A percentile compares a stretch with the other conserved stretches of the same genome.
Conservation (phyloP, 2,797 vertebrate genomes). For the Trichosurus vulpecula region DNA sequence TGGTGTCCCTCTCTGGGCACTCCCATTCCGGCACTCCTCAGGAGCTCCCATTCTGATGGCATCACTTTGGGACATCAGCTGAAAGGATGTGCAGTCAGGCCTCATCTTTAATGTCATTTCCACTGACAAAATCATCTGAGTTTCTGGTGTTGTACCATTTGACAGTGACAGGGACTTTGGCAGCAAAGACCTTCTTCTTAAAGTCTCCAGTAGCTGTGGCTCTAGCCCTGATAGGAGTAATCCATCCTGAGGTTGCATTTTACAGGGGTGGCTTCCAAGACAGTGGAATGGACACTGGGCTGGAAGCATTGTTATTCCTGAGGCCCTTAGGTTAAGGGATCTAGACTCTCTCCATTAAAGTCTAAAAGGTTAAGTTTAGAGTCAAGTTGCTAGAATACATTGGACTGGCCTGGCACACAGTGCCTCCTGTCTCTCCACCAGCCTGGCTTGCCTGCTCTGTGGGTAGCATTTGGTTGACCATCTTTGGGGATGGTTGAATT, state of each 20-base stretch:
- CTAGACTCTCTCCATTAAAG: neutral
- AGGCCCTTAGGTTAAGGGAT: neutral
- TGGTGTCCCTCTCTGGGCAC: no score
- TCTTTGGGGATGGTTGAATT: neutral
- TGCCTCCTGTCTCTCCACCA: neutral
- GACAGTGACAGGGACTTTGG: neutral
- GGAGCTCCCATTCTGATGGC: neutral
- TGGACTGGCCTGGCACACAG: no score
- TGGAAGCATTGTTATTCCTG: neutral
- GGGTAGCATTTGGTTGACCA: neutral
- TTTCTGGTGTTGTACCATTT: neutral
- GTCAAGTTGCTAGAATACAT: neutral
- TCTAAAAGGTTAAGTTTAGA: neutral
- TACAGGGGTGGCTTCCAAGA: neutral
- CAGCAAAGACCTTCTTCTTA: neutral
- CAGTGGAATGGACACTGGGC: neutral
- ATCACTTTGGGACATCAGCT: neutral
- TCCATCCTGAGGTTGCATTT: neutral
- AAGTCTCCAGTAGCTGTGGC: neutral
- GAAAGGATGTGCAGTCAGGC: neutral
- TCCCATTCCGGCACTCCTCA: no score
- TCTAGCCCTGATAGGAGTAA: neutral
- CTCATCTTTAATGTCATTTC: neutral
- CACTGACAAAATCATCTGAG: neutral
- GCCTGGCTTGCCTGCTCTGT: neutral